phyloP scores from a whole-genome alignment of 2,113 vertebrate genomes.

The Epinephelus cyanopodus region DNA sequence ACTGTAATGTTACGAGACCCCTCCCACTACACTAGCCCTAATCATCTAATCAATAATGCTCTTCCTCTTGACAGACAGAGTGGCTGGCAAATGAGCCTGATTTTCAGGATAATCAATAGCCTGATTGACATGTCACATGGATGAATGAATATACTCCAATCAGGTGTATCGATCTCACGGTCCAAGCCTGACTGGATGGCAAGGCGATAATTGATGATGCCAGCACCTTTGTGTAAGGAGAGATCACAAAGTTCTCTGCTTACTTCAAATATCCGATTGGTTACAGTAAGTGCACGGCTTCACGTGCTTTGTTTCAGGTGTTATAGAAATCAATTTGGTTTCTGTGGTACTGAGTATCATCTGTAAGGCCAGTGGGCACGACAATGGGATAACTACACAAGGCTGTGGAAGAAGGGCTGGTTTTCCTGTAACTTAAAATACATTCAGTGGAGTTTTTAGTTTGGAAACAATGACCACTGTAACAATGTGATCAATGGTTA shows the following conservation, averaged over 20 bases:
- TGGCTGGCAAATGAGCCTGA: slow-evolving; percentile 50
- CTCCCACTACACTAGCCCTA: slow-evolving; percentile 43
- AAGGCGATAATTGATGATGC: slow-evolving; percentile 36
- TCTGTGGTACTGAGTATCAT: neutral
- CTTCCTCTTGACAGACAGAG: slow-evolving; percentile 58
- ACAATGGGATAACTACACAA: neutral
- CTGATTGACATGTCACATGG: slow-evolving; percentile 65
- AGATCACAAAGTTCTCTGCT: slow-evolving; percentile 9
- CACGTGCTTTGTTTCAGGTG: slow-evolving; percentile 3
- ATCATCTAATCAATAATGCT: slow-evolving; percentile 61
- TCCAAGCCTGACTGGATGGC: slow-evolving; percentile 31
- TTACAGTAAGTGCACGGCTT: neutral
- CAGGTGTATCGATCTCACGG: slow-evolving; percentile 55
- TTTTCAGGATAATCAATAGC: slow-evolving; percentile 65
- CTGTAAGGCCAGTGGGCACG: neutral
- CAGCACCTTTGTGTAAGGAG: slow-evolving; percentile 34
- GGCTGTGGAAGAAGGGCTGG: neutral
- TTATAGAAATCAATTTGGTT: neutral
- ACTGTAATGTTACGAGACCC: slow-evolving; percentile 25
- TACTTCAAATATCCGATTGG: slow-evolving; percentile 7
- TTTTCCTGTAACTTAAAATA: slow-evolving; percentile 17
- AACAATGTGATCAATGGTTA: neutral
- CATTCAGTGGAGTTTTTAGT: neutral
- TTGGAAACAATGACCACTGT: slow-evolving; percentile 3
- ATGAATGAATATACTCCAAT: slow-evolving; percentile 71